Base-by-base conservation (phyloP, 2,888 invertebrate genomes). In the Eutolmus rufibarbis region DNA sequence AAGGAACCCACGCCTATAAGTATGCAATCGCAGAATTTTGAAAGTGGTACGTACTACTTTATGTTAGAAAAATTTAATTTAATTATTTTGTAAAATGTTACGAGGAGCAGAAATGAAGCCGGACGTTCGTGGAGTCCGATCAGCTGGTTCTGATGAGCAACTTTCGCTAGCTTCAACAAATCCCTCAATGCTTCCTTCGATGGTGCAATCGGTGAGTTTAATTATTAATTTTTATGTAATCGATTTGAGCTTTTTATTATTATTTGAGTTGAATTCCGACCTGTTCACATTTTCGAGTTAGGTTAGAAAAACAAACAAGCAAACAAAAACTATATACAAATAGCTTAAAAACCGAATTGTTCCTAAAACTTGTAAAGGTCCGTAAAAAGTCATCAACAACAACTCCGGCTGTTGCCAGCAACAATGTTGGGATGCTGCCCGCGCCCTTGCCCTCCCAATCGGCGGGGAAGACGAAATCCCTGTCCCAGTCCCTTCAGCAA, bases 151-250 rank as follows among this genome's bases (percentile, higher is more conserved):
- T 7, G 92, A 92, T 84, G 92, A 92, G 88, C 92, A 92, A 43
- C 90, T 92, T 46, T 92, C 92, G n/a, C 88, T 92, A 81, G 92
- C 92, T 19, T 92, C 92, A 37, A 92, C 92, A 12, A 91, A 92
- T 90, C 92, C 92, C 4, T 91, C 91, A 57, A 90, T 92, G 88
- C 89, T 92, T 86, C 92, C 92, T 12, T 91, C 92, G 81, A 92
- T 92, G 87, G 91, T 92, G 87, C 92, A 92, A 90, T 92, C 92
- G 87, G 92, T 92, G 91, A 90, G 91, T 19, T 34, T 3, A 19
- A 23, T 66, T 14, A 40, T 46, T 46, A 14, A 12, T 5, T 66
- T 4, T 66, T 66, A 23, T 28, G 28, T 28, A 12, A 9, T 19
- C 89, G 43, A 46, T 46, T 46, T 46, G 43, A 4, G 43, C 5